A percentile compares a stretch with the other conserved stretches of the same genome.
These are phyloP conservation scores for Mamestra configurata DNA, from an alignment of 1,140 invertebrate genomes.

Conservation along the genomic window DNA sequence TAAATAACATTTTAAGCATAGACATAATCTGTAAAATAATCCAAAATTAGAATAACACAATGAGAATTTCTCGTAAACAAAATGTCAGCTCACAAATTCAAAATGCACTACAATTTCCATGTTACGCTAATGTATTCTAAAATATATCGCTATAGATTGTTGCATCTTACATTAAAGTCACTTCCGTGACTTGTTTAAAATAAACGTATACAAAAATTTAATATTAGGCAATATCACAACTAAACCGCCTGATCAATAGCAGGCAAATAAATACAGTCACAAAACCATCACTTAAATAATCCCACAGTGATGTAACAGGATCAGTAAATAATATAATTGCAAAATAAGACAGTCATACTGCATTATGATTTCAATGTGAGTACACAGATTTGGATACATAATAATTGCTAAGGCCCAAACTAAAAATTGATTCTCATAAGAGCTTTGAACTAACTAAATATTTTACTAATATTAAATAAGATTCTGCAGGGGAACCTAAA, in stretches of 20 bases:
- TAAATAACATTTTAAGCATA: constrained; percentile 72
- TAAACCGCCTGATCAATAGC: constrained; percentile 73
- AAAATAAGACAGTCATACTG: constrained; percentile 44
- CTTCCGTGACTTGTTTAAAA: constrained; percentile 76
- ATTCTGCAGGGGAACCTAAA: constrained; percentile 2
- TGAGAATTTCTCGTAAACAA: constrained; percentile 60
- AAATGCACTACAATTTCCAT: constrained; percentile 69
- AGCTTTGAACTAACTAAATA: not conserved
- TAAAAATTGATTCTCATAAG: constrained; percentile 10
- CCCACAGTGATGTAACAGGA: constrained; percentile 15
- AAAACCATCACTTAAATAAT: constrained; percentile 49
- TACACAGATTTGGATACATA: constrained; percentile 15
- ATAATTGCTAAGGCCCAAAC: constrained; percentile 30
- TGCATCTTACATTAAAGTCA: constrained; percentile 83
- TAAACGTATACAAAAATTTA: constrained; percentile 87
- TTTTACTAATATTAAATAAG: constrained; percentile 17
- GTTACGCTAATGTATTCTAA: constrained; percentile 72
- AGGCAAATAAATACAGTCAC: constrained; percentile 80
- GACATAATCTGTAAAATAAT: constrained; percentile 60
- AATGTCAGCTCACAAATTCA: constrained; percentile 32
- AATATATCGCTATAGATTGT: constrained; percentile 75
- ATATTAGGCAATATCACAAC: constrained; percentile 86
- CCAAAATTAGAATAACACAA: constrained; percentile 73
- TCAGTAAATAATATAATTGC: constrained; percentile 19
- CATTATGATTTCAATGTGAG: constrained; percentile 40